Evolutionary conservation across 2,113 vertebrate genomes (phyloP).

Genomic region (Crotalus viridis): DNA sequence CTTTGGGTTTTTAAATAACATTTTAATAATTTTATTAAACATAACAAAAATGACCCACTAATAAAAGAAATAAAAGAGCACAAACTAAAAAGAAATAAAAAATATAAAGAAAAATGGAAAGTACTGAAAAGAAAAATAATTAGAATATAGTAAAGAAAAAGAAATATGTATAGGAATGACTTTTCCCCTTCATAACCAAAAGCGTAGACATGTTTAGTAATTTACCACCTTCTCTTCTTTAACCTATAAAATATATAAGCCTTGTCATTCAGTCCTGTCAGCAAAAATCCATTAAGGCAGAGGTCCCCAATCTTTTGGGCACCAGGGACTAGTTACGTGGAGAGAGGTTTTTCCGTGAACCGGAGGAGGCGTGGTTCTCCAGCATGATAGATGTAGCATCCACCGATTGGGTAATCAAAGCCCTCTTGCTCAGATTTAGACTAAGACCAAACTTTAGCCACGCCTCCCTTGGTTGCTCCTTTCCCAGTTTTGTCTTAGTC

Average conservation of each 20-base stretch:
- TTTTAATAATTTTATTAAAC: background rate
- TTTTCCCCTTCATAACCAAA: background rate
- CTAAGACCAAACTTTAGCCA: too few species aligned
- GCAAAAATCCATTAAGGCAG: background rate
- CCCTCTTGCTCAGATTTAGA: too few species aligned
- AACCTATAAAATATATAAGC: background rate
- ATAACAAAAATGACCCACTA: background rate
- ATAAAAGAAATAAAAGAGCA: background rate
- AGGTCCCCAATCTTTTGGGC: too few species aligned
- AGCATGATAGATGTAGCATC: too few species aligned
- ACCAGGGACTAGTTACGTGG: too few species aligned
- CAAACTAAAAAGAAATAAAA: background rate
- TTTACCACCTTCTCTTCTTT: background rate
- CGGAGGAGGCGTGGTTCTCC: too few species aligned
- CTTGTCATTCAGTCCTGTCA: background rate
- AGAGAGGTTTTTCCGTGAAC: too few species aligned
- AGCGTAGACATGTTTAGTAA: background rate
- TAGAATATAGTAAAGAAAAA: background rate
- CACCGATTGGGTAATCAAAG: too few species aligned
- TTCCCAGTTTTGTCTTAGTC: too few species aligned
- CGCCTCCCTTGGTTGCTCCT: too few species aligned
- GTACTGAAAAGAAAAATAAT: background rate
- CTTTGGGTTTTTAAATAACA: slow-evolving; percentile 43
- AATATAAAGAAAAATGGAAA: background rate
- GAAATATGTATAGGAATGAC: too few species aligned